These are phyloP conservation scores for Andrena dorsata DNA, from an alignment of 2,888 invertebrate species.

Conservation along the genomic window DNA sequence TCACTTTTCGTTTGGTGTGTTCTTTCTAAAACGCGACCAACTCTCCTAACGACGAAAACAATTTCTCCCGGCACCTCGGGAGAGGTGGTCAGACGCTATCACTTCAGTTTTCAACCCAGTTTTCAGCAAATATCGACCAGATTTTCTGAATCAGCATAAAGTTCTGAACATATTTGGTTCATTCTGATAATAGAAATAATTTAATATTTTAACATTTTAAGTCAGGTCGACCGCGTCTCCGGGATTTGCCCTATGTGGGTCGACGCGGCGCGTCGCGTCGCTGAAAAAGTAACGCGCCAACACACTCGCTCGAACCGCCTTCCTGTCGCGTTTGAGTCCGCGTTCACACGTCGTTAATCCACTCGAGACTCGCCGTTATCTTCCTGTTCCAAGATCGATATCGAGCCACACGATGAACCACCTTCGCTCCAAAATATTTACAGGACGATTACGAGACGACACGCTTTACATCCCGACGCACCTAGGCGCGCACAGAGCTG, in stretches of 20 bases:
- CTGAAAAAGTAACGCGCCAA: neutral
- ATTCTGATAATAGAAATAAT: no score
- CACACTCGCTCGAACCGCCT: neutral
- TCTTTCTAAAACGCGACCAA: no score
- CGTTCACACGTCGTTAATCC: neutral
- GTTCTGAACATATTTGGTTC: no score
- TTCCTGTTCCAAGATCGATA: neutral
- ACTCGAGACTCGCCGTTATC: neutral
- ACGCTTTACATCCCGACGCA: neutral
- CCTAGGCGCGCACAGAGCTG: neutral
- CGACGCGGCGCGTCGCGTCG: constrained; percentile 13
- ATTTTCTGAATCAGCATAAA: no score
- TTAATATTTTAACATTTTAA: no score
- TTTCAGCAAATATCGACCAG: no score
- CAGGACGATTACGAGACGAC: neutral
- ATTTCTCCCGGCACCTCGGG: no score
- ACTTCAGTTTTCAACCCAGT: no score
- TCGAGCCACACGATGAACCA: neutral
- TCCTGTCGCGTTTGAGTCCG: neutral
- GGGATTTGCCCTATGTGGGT: constrained; percentile 55
- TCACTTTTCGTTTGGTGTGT: no score
- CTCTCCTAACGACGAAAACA: no score
- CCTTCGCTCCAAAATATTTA: neutral
- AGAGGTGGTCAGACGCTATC: no score
- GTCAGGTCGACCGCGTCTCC: no score